Percentiles rank a stretch among this genome's conserved stretches.
Evolutionary conservation across 2,113 vertebrate genomes (phyloP).

Genomic region (Crotalus horridus): DNA sequence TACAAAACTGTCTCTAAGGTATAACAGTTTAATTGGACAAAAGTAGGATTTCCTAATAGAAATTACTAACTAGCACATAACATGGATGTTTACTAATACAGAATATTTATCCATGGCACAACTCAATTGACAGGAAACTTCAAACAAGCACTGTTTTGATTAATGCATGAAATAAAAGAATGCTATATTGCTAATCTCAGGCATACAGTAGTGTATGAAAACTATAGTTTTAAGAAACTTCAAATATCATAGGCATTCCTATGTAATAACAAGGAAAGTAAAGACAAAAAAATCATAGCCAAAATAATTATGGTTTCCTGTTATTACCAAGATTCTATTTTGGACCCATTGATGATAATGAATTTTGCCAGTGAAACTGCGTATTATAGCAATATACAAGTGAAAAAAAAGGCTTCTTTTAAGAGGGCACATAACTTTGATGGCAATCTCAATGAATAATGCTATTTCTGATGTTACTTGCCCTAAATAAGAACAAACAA

Average conservation of each 20-base stretch:
- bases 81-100: background rate
- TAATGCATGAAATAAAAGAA: background rate
- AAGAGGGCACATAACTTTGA: background rate
- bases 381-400: background rate
- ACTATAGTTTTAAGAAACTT: background rate
- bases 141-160: background rate
- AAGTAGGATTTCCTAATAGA: background rate
- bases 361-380: background rate
- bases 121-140: background rate
- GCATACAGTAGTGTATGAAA: background rate
- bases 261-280: background rate
- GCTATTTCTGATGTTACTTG: background rate
- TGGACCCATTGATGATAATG: background rate
- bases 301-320: background rate
- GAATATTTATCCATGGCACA: background rate
- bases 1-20: background rate
- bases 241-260: background rate
- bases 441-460: background rate
- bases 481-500: constrained; percentile 2
- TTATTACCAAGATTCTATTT: background rate
- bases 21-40: background rate
- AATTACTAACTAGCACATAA: background rate
- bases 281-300: background rate
- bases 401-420: background rate
- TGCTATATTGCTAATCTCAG: background rate